A percentile compares a stretch with the other conserved stretches of the same genome.
Evolutionary conservation across 1,140 invertebrate species (phyloP).

Genomic region (Cheumatopsyche charites): DNA sequence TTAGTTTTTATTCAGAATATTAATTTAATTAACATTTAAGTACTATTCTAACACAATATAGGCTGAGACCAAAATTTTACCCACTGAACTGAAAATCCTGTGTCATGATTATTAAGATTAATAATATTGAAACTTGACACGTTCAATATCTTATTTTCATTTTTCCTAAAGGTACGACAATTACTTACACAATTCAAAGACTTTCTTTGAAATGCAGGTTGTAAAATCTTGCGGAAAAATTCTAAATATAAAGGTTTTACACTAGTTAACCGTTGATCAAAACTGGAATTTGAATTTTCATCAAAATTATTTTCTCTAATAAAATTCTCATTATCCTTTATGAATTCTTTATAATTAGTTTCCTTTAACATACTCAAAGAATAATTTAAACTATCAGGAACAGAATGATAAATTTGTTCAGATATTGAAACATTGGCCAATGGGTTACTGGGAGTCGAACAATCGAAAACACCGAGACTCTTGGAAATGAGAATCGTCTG

Average conservation of each 20-base stretch:
- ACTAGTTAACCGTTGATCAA: neutral
- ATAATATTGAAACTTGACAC: no score
- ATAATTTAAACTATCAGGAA: neutral
- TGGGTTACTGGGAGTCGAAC: neutral
- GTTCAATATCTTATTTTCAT: no score
- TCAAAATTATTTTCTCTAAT: neutral
- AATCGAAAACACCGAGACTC: neutral
- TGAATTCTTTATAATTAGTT: neutral
- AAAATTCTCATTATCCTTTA: neutral
- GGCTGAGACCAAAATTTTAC: neutral
- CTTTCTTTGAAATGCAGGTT: neutral
- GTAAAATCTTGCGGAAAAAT: neutral
- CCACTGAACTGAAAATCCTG: neutral
- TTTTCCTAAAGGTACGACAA: no score
- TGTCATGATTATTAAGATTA: no score
- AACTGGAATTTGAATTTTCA: neutral
- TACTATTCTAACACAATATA: neutral
- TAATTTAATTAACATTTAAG: neutral
- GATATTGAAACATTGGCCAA: neutral
- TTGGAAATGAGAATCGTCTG: slow-evolving; percentile 19
- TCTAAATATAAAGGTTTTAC: neutral
- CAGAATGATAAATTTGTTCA: neutral
- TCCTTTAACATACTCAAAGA: neutral
- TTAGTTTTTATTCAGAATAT: no score
- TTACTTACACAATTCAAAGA: neutral